phyloP scores from a whole-genome alignment of 35 echinoderm and acorn worm genomes.

The Acanthaster planci region DNA sequence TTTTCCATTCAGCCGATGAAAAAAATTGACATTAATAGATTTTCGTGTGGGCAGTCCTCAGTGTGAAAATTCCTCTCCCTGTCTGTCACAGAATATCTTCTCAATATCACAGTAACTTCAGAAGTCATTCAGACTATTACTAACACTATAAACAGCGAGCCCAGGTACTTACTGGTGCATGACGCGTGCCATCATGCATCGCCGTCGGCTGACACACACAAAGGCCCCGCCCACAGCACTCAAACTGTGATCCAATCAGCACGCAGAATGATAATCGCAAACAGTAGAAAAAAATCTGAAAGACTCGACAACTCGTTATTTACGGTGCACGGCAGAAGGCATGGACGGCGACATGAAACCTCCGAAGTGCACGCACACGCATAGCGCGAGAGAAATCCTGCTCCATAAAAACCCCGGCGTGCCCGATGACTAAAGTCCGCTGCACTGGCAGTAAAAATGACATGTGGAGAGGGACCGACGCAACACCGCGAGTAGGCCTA shows the following conservation, averaged over 20 bases:
- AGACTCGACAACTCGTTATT: background rate
- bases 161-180: background rate
- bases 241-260: conserved; percentile 17
- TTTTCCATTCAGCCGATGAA: too few relatives aligned
- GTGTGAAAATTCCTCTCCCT: too few relatives aligned
- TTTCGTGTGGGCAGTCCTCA: too few relatives aligned
- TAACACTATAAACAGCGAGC: background rate
- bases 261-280: background rate
- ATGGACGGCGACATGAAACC: background rate
- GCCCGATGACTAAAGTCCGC: background rate
- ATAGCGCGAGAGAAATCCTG: background rate
- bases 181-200: background rate
- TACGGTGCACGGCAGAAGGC: background rate
- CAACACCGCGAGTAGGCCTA: background rate
- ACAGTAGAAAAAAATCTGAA: background rate
- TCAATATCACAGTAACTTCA: too few relatives aligned
- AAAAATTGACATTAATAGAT: too few relatives aligned
- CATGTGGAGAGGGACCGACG: background rate
- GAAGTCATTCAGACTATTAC: too few relatives aligned
- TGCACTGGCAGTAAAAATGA: background rate
- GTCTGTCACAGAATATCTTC: too few relatives aligned
- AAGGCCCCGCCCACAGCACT: background rate
- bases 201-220: background rate
- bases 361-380: background rate
- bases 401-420: background rate